phyloP scores from a whole-genome alignment of 2,888 invertebrate species.

The Tetropium fuscum region DNA sequence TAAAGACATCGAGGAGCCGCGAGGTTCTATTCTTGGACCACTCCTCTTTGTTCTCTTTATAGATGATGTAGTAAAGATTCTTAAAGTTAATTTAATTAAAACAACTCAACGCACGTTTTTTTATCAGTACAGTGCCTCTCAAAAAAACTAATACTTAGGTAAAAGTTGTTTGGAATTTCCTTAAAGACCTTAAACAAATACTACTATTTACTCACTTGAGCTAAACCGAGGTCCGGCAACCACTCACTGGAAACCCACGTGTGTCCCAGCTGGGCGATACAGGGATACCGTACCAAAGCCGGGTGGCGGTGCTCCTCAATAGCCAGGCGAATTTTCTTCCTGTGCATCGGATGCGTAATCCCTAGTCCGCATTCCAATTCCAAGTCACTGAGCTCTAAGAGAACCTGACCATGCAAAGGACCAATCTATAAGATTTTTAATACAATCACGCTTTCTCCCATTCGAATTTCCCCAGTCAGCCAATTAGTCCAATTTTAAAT shows the following conservation, averaged over 20 bases:
- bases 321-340: slow-evolving; percentile 91
- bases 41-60: too few species aligned
- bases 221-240: slow-evolving; percentile 91
- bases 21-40: too few species aligned
- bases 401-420: slow-evolving; percentile 82
- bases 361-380: slow-evolving; percentile 93
- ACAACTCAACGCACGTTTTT: too few species aligned
- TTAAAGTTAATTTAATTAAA: too few species aligned
- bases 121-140: too few species aligned
- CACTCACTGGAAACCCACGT: slow-evolving; percentile 96
- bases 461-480: slow-evolving; percentile 37
- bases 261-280: slow-evolving; percentile 88
- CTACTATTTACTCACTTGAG: slow-evolving; percentile 70
- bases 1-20: too few species aligned
- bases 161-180: too few species aligned
- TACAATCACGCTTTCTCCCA: slow-evolving; percentile 51
- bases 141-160: too few species aligned
- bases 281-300: slow-evolving; percentile 87
- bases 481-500: slow-evolving; percentile 30
- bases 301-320: slow-evolving; percentile 94
- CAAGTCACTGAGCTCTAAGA: slow-evolving; percentile 90
- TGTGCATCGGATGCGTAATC: slow-evolving; percentile 92
- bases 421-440: slow-evolving; percentile 76
- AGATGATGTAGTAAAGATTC: too few species aligned
- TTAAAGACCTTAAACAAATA: not conserved